phyloP scores from a whole-genome alignment of 2,113 vertebrate species.

The Dendrocopos noguchii region DNA sequence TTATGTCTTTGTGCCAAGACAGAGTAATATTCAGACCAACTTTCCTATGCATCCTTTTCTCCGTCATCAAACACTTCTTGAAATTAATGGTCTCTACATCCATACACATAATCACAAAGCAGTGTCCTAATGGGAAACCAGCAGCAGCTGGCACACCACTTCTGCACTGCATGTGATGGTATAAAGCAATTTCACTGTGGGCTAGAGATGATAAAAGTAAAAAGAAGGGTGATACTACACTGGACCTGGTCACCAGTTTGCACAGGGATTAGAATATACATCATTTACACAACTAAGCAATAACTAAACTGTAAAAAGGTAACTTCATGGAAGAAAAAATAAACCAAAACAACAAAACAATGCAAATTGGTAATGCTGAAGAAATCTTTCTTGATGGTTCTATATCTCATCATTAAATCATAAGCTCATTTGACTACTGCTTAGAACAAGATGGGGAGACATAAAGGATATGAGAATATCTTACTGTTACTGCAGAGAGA shows the following conservation, averaged over 20 bases:
- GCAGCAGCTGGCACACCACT: neutral
- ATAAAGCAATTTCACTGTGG: neutral
- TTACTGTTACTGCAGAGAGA: neutral
- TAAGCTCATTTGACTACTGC: neutral
- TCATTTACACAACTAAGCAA: neutral
- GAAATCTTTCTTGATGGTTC: neutral
- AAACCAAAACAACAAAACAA: no score
- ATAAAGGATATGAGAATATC: neutral
- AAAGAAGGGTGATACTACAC: neutral
- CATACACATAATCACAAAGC: neutral
- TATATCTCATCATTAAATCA: neutral
- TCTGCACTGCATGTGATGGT: neutral
- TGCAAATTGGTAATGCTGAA: accelerated
- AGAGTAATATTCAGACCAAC: neutral
- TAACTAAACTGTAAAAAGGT: neutral
- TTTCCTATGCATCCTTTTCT: neutral
- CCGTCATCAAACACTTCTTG: neutral
- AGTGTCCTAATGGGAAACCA: neutral
- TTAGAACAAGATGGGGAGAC: neutral
- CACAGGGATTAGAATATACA: neutral
- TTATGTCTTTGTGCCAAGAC: neutral
- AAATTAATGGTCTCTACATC: neutral
- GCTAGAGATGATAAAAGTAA: neutral
- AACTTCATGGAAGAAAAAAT: neutral
- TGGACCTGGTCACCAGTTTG: neutral